Conservation (phyloP, 2,797 vertebrate species). For the Catharus ustulatus region DNA sequence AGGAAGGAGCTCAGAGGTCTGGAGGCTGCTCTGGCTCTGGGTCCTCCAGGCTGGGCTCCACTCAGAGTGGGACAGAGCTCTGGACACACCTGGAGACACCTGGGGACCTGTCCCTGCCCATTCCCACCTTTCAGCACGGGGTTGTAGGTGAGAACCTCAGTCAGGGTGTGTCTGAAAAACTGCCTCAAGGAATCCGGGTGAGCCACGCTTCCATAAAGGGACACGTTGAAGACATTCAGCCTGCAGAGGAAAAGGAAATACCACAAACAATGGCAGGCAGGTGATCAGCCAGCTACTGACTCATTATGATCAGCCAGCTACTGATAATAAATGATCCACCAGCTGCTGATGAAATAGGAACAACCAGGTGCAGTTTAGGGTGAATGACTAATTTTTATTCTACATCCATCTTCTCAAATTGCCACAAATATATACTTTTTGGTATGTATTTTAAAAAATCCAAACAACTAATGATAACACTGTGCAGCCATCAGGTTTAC, state of each 20-base stretch:
- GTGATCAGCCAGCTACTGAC: not conserved
- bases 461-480: too few species aligned
- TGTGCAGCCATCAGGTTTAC: not conserved
- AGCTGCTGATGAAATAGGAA: not conserved
- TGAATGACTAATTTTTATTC: not conserved
- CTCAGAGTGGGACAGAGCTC: not conserved
- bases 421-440: not conserved
- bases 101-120: not conserved
- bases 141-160: slow-evolving; percentile 84
- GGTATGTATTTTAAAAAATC: not conserved
- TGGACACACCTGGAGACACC: not conserved
- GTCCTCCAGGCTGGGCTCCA: too few species aligned
- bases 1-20: not conserved
- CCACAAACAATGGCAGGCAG: not conserved
- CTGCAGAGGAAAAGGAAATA: slow-evolving; percentile 62
- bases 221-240: slow-evolving; percentile 76
- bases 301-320: not conserved
- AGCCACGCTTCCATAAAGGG: slow-evolving; percentile 38
- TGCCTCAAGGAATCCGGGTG: slow-evolving; percentile 70
- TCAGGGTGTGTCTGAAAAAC: slow-evolving; percentile 87
- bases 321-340: not conserved
- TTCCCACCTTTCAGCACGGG: slow-evolving; percentile 85
- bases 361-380: not conserved
- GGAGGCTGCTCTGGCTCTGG: not conserved
- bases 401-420: not conserved